These are phyloP conservation scores for Chironomus striatipennis DNA, from an alignment of 1,140 invertebrate species.

Conservation along the genomic window DNA sequence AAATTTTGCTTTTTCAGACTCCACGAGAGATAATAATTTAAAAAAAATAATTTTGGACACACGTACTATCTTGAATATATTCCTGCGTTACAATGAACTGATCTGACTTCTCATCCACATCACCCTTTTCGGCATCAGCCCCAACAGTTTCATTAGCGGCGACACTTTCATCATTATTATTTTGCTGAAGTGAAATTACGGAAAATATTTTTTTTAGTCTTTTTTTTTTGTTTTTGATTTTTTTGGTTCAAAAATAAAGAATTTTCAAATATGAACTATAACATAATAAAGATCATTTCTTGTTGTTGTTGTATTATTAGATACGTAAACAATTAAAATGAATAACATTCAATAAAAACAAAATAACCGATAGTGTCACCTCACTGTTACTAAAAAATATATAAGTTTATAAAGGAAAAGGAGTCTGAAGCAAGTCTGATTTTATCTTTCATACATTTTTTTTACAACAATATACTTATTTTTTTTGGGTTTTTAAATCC, in stretches of 20 bases:
- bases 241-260: constrained; percentile 27
- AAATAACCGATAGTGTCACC: constrained; percentile 19
- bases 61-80: constrained; percentile 81
- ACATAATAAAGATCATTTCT: not conserved
- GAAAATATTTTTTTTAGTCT: not conserved
- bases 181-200: constrained; percentile 24
- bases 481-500: not conserved
- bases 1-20: constrained; percentile 24
- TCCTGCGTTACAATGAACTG: constrained; percentile 74
- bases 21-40: not conserved
- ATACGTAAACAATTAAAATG: not conserved
- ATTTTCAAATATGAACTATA: constrained; percentile 16
- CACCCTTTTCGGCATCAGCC: constrained; percentile 32
- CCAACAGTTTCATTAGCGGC: constrained; percentile 13
- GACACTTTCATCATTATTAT: constrained; percentile 24
- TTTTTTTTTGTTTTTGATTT: constrained; percentile 24
- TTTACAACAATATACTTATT: not conserved
- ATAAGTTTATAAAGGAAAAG: not conserved
- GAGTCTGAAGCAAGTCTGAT: constrained; percentile 14
- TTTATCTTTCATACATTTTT: not conserved
- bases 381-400: not conserved
- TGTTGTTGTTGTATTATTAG: not conserved
- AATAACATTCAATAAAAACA: constrained; percentile 6
- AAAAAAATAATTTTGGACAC: no score
- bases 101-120: constrained; percentile 36